These are phyloP conservation scores for Eira barbara DNA, from an alignment of 2,113 vertebrate species.

Conservation along the genomic window DNA sequence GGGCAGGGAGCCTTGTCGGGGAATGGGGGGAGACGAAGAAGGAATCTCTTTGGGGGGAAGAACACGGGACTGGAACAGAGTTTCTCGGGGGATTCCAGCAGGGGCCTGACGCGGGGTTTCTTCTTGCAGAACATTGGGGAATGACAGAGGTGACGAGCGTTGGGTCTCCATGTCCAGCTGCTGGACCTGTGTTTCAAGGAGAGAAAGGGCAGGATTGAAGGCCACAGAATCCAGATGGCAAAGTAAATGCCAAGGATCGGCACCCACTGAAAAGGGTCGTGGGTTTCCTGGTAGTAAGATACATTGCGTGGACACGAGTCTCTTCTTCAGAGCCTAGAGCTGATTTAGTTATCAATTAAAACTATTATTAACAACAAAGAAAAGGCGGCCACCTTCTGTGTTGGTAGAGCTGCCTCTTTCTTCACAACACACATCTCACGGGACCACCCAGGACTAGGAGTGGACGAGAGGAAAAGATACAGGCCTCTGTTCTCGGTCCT, in stretches of 20 bases:
- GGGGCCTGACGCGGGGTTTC: constrained; percentile 38
- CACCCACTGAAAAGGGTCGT: neutral
- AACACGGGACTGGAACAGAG: constrained; percentile 40
- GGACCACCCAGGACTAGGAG: neutral
- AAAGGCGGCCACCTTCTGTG: neutral
- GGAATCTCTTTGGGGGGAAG: constrained; percentile 62
- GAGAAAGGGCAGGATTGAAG: constrained; percentile 28
- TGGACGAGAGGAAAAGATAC: neutral
- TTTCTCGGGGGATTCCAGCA: constrained; percentile 48
- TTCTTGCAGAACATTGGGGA: constrained; percentile 46
- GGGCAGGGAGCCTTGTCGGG: constrained; percentile 37
- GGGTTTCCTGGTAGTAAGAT: neutral
- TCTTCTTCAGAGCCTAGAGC: neutral
- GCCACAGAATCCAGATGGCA: neutral
- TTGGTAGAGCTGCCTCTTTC: neutral
- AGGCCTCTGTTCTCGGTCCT: neutral
- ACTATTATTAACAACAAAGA: neutral
- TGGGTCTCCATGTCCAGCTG: constrained; percentile 61
- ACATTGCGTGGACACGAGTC: neutral
- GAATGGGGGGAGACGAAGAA: neutral
- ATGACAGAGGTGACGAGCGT: constrained; percentile 34
- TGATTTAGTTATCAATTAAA: neutral
- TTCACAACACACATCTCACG: neutral
- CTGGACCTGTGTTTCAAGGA: constrained; percentile 53
- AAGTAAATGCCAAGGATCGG: neutral